Evolutionary conservation across 2,113 vertebrate species (phyloP), one percentile per base, ranked within the genome.

Genomic region (Cephalopholis sonnerati): DNA sequence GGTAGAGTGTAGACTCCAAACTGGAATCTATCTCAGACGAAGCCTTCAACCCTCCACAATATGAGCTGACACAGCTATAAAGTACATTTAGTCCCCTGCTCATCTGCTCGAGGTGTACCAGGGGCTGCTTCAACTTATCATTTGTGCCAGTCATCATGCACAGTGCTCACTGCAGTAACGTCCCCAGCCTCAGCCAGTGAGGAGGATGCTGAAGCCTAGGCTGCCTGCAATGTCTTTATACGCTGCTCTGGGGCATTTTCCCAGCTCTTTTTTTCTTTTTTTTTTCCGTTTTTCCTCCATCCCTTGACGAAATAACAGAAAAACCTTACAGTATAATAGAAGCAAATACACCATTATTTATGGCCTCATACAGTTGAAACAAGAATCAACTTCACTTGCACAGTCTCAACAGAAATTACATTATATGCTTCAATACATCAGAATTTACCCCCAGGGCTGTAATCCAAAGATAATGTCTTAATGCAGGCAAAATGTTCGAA

Each of bases 51-150:
- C 77, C 76, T 70, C 77, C n/a, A 63, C 86, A 86, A 77, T 82
- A 82, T 66, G 62, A 83, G 87, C 91, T 89, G 90, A 93, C 89
- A 77, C 81, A 87, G 79, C 86, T 79, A 65, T 80, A 91, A 90
- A 86, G 85, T 89, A 86, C 88, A 83, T 83, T 83, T 74, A 87
- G 87, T 92, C 86, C 81, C 86, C 51, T 84, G 80, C 85, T 90
- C 82, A 84, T 85, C 89, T 83, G 82, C 76, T 83, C 53, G 20
- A 89, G 84, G 82, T 83, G 81, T 79, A 78, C 79, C 74, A 70
- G 50, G 77, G 61, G 58, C 59, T 82, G 62, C 77, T 91, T 91
- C 77, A 59, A 84, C 72, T 90, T 85, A 89, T 85, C 58, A 90
- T 91, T 85, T 83, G 65, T 89, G 84, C 86, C 85, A 85, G 74